Base-by-base conservation (phyloP, 2,113 vertebrate genomes). In the Brachyistius frenatus region DNA sequence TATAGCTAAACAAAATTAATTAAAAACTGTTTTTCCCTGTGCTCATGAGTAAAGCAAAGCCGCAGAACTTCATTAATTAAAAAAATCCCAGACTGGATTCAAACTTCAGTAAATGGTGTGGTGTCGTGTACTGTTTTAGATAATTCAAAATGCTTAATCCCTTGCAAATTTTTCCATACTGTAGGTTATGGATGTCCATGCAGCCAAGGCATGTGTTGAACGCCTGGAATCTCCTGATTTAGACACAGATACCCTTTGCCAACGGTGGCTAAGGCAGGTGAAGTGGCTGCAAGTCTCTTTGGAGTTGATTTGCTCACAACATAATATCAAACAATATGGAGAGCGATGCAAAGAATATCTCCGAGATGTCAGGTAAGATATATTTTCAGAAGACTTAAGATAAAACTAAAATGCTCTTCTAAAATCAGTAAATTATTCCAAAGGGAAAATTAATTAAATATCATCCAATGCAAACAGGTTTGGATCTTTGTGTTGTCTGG, bases 131-230 rank as follows among this genome's bases (percentile, higher is more conserved):
- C 23, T 41, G 39, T 13, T 14, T 67, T 16, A 6, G n/a, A 5
- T 56, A 46, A 31, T 32, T 36, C 37, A 41, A 56, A 52, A 16
- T 49, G 7, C 11, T 49, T 7, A 64, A 53, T 47, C 11, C 8
- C 4, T 36, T 10, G 9, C n/a, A 46, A 55, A 31, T 65, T 47
- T 49, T 63, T 0, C 3, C 55, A 36, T 54, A 32, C 16, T 71
- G 9, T 46, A 86, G 84, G 71, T 82, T 71, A 66, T 78, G 66
- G 84, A 86, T 58, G 79, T 86, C n/a, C 11, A 39, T 64, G 75
- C 84, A 58, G 84, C 84, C 16, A 30, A 31, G 52, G 84, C 84
- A 14, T 86, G 79, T 71, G 44, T 86, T 66, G 84, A 86, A 78
- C n/a, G 6, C 37, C 56, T 86, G 50, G 71, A 64, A 39, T 13